Conservation (phyloP, 1,140 invertebrate species). For the Drosophila dunni region DNA sequence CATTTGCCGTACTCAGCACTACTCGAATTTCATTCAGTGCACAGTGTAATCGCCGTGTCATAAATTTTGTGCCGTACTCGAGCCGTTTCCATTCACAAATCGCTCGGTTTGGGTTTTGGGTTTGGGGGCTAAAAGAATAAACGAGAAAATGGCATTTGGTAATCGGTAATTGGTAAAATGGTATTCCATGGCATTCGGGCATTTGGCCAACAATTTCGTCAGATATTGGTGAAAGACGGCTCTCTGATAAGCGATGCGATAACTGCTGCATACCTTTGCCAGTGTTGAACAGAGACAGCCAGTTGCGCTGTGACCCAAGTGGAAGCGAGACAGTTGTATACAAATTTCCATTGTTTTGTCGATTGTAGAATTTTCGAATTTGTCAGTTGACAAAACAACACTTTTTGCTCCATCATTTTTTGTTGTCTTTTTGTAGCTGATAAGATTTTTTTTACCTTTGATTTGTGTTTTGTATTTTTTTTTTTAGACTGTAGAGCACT, state of each 20-base stretch:
- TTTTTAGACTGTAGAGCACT: conserved; percentile 8
- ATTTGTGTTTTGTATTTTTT: conserved; percentile 49
- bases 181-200: conserved; percentile 4
- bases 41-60: conserved; percentile 39
- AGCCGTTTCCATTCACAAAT: conserved; percentile 50
- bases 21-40: conserved; percentile 23
- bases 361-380: conserved; percentile 19
- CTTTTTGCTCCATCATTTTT: conserved; percentile 65
- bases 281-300: conserved; percentile 1
- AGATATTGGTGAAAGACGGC: conserved; percentile 19
- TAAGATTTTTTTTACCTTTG: conserved; percentile 75
- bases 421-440: conserved; percentile 40
- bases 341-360: conserved; percentile 31
- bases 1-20: conserved; percentile 13
- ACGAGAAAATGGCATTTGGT: conserved; percentile 4
- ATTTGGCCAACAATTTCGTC: conserved; percentile 17
- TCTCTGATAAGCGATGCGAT: conserved; percentile 63
- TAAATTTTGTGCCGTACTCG: conserved; percentile 32
- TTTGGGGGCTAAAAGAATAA: too few species aligned
- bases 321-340: not conserved
- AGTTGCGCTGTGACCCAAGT: too few species aligned
- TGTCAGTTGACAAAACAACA: conserved; percentile 22
- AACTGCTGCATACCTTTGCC: conserved; percentile 68
- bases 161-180: not conserved
- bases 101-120: too few species aligned